Evolutionary conservation across 1,140 invertebrate species (phyloP), one percentile per base, ranked within the genome.

Genomic region (Eumaeus atala): DNA sequence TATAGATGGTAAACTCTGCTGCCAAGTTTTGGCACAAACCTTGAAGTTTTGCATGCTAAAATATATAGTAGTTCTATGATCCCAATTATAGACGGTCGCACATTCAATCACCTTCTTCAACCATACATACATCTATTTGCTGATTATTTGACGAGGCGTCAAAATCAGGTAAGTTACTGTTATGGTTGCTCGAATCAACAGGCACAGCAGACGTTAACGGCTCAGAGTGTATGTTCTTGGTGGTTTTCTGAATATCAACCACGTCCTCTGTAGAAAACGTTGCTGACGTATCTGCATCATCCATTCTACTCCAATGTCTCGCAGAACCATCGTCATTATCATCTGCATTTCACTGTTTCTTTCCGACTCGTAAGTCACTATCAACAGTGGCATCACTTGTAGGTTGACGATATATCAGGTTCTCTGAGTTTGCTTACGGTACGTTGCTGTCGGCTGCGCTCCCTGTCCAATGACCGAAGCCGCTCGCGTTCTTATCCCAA

Each of bases 31-130:
- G 51, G 63, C 68, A 51, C 66, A 56, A 9, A 63, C 59, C 36
- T 62, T 57, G 2, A 67, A 54, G 61, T 66, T 71, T 50, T 67
- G 62, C 56, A 70, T 40, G 1, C 60, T 38, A 37, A 70, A 70
- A 37, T 67, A 64, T 9, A 59, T 54, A 9, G 49, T 58, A 1
- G 58, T 64, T 33, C 51, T 67, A 14, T 67, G 59, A n/a, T 67
- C 53, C 64, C 61, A 66, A 11, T 59, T 64, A 40, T 62, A 66
- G 10, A 70, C 56, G 1, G 51, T 17, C 16, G 67, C 61, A 54
- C 64, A 70, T 50, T 66, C 62, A 47, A 64, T 68, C 9, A 65
- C 62, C 38, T 61, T 65, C 35, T 53, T 59, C 9, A 65, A 21
- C 59, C 63, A 61, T 16, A 58, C 63, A 61, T 16, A 58, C 51